Conservation (phyloP, 2,888 invertebrate genomes). For the Anagyrus pseudococci region DNA sequence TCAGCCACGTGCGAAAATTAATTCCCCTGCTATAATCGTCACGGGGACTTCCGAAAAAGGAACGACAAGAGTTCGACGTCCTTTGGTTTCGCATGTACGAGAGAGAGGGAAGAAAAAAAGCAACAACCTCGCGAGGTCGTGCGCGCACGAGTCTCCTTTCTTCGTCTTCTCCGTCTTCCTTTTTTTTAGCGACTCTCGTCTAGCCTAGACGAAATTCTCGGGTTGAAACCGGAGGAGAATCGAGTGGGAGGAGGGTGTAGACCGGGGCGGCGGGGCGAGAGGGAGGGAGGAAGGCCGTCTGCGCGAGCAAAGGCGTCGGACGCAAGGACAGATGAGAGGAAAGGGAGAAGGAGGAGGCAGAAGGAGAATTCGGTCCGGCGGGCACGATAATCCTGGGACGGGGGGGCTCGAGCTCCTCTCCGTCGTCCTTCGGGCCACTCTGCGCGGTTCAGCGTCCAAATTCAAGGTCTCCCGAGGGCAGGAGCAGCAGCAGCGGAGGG, state of each 20-base stretch:
- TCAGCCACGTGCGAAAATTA: too few species aligned
- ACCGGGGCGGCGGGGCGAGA: neutral
- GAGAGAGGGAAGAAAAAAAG: too few species aligned
- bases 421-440: conserved; percentile 26
- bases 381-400: conserved; percentile 19
- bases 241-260: neutral
- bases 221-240: too few species aligned
- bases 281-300: conserved; percentile 17
- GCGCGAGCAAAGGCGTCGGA: conserved; percentile 3
- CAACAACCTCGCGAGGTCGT: conserved; percentile 41
- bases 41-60: conserved; percentile 9
- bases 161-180: neutral
- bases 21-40: too few species aligned
- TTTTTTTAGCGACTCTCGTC: neutral
- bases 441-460: conserved; percentile 35
- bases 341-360: too few species aligned
- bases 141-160: conserved; percentile 3
- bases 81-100: conserved; percentile 13
- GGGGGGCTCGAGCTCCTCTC: neutral
- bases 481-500: too few species aligned
- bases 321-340: too few species aligned
- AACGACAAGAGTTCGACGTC: conserved; percentile 28
- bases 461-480: conserved; percentile 31
- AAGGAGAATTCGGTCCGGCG: too few species aligned
- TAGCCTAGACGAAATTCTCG: conserved; percentile 25